Evolutionary conservation across 2,888 invertebrate genomes (phyloP).

Genomic region (Leptopilina myrica): DNA sequence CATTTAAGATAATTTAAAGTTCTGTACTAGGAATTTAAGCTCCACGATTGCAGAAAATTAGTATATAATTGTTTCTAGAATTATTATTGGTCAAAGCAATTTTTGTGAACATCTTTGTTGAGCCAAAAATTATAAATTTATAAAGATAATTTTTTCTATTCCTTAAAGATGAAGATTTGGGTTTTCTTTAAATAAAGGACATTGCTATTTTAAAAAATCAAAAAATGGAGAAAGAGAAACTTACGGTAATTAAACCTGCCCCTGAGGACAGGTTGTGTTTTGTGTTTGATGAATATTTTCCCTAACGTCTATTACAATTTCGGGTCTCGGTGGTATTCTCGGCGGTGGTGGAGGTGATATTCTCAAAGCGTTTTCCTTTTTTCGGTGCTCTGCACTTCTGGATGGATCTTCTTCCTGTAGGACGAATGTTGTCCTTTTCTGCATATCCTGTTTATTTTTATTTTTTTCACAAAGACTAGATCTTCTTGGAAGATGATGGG

Average conservation of each 20-base stretch:
- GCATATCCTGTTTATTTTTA: constrained; percentile 53
- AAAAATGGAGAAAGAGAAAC: constrained; percentile 47
- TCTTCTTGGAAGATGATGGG: constrained; percentile 51
- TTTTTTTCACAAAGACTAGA: constrained; percentile 61
- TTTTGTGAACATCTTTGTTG: no score
- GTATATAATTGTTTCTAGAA: constrained; percentile 16
- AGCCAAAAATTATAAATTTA: no score
- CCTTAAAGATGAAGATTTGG: not conserved
- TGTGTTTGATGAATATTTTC: constrained; percentile 59
- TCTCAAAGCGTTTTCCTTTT: constrained; percentile 25
- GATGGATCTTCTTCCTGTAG: constrained; percentile 54
- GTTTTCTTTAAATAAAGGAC: not conserved
- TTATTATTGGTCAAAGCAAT: not conserved
- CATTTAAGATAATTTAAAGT: constrained; percentile 64
- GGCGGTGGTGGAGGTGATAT: constrained; percentile 49
- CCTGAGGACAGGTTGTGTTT: constrained; percentile 56
- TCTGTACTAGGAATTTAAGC: constrained; percentile 30
- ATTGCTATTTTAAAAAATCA: not conserved
- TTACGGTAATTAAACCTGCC: constrained; percentile 62
- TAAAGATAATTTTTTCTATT: no score
- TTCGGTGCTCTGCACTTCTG: not conserved
- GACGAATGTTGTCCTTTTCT: constrained; percentile 62
- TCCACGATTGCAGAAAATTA: constrained; percentile 42
- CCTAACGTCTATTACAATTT: constrained; percentile 43
- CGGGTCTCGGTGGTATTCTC: constrained; percentile 53